Base-by-base conservation (phyloP, 1,140 invertebrate species). In the Asobara japonica region DNA sequence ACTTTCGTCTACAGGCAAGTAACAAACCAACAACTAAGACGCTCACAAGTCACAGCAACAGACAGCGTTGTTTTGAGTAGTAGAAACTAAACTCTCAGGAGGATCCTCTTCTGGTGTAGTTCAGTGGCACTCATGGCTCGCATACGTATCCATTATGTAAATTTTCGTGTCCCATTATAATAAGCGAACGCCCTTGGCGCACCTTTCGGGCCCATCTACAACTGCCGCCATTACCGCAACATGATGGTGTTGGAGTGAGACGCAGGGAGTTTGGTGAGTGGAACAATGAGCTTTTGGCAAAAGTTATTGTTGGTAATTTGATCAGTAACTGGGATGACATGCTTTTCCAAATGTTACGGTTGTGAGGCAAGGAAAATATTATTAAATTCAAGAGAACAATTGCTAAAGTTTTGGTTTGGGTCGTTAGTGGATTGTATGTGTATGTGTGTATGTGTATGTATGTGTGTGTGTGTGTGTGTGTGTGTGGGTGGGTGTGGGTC, bases 111-210 rank as follows among this genome's bases (percentile, higher is more conserved):
- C 51, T 60, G 33, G 18, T 10, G n/a, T 31, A 69, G 30, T 60
- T n/a, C 30, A 18, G 45, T 2, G 20, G 51, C 80, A 83, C 80
- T 82, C 79, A 68, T 73, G 79, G 78, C 78, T 81, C 83, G 82
- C 84, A 86, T 86, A 86, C 84, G 83, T 86, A 86, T 84, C 82
- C 80, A 86, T 86, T 86, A 85, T 86, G 84, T 80, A 86, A 86
- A 86, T 86, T 45, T 85, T 82, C 77, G 77, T 80, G 78, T 30
- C 79, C 83, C 80, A 86, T 86, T 86, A 86, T 85, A 84, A 86
- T 86, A 84, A 86, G 84, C 83, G 83, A 82, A 84, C 79, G 67
- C 69, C 69, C 73, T 74, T 74, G 73, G 64, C 72, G 60, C 66
- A 70, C 62, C 67, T 65, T 70, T 67, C 41, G 68, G 45, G 36